Evolutionary conservation across 2,888 invertebrate genomes (phyloP).

Genomic region (Ceramica pisi): DNA sequence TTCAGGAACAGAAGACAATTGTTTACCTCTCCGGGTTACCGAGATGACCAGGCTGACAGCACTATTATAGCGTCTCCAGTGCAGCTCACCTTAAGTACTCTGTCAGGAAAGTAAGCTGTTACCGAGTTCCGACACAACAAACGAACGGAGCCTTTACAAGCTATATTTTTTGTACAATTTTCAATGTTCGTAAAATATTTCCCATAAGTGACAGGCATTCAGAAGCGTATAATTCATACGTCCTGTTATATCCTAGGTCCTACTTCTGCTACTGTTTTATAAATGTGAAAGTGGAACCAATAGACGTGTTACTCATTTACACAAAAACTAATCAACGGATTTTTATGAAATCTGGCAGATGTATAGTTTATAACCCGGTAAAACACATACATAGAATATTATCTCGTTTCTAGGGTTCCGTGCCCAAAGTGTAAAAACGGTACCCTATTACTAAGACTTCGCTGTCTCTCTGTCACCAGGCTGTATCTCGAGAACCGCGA

Average conservation of each 20-base stretch:
- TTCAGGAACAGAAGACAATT: conserved; percentile 11
- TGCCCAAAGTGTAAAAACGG: no score
- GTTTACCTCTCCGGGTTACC: not conserved
- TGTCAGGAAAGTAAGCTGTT: conserved; percentile 36
- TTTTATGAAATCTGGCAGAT: no score
- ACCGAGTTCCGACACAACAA: conserved; percentile 1
- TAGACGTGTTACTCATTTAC: no score
- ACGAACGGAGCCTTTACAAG: not conserved
- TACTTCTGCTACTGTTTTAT: no score
- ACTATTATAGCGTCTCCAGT: conserved; percentile 19
- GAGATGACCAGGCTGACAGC: not conserved
- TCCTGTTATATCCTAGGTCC: not conserved
- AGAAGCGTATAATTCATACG: not conserved
- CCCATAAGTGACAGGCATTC: not conserved
- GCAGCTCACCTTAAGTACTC: conserved; percentile 8
- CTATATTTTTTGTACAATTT: not conserved
- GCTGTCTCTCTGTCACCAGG: no score
- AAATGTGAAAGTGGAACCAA: no score
- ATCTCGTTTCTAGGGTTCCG: no score
- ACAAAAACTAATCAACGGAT: no score
- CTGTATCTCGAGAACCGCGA: no score
- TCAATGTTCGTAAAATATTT: not conserved
- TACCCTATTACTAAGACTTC: no score
- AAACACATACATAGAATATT: no score
- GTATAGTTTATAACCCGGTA: no score